A percentile compares a stretch with the other conserved stretches of the same genome.
phyloP scores from a whole-genome alignment of 2,797 vertebrate genomes.

The Onychomys leucogaster region DNA sequence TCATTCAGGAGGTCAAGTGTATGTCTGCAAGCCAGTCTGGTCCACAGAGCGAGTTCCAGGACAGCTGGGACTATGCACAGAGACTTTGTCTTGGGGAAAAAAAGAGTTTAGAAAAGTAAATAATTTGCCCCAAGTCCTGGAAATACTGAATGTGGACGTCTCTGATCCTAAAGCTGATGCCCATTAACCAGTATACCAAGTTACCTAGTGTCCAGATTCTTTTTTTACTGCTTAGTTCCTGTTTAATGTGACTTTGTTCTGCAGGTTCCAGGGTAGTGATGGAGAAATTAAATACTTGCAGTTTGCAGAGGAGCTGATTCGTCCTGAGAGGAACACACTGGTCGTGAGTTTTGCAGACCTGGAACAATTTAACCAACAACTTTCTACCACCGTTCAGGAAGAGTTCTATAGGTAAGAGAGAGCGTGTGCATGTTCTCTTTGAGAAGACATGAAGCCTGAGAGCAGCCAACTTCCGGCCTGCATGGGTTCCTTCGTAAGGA shows the following conservation, averaged over 20 bases:
- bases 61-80: neutral
- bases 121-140: neutral
- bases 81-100: neutral
- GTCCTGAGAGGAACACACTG: constrained; percentile 97
- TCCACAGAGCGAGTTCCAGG: neutral
- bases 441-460: neutral
- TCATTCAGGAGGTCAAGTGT: neutral
- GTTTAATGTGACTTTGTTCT: constrained; percentile 36
- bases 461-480: constrained; percentile 17
- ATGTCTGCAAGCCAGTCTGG: neutral
- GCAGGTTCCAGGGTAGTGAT: constrained; percentile 94
- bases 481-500: constrained; percentile 2
- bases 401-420: constrained; percentile 95
- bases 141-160: neutral
- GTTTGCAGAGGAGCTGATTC: constrained; percentile 96
- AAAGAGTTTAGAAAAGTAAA: neutral
- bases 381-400: constrained; percentile 97
- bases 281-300: constrained; percentile 96
- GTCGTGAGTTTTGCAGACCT: constrained; percentile 95
- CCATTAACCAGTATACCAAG: constrained; percentile 9
- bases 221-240: constrained; percentile 42
- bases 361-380: constrained; percentile 98
- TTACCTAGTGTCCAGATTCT: constrained; percentile 3
- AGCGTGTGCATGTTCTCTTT: constrained; percentile 2
- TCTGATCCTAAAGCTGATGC: neutral